Evolutionary conservation across 2,797 vertebrate species (phyloP), one percentile per base, ranked within the genome.

Genomic region (Lutjanus argentimaculatus): DNA sequence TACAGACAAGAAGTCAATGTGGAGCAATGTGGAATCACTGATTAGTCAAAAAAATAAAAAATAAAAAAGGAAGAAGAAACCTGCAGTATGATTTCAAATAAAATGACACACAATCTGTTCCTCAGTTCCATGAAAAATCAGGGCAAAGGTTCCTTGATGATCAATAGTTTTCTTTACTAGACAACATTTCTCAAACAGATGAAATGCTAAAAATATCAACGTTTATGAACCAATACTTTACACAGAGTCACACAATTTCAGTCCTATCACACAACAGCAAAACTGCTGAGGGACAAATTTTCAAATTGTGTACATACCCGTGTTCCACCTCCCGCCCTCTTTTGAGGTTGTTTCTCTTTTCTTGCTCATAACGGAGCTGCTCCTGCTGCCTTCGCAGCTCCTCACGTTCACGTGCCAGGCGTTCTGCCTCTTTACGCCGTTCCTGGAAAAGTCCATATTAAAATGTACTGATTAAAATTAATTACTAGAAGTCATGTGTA

Each of bases 351-450:
- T 98, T 99, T 79, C 98, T 96, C 90, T 99, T 99, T 55, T 99
- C 98, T 85, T 99, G 99, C 64, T 99, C 99, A 0, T 97, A 99
- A 0, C 98, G 98, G 15, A 99, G 97, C 63, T 99, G 98, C 82
- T 99, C 98, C 85, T 99, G 99, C 49, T 99, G 98, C 21, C 98
- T 92, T 59, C 98, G 95, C 6, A 99, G 96, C n/a, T 98, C 98
- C 87, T 99, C 99, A 2, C 99, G 95, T 74, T 99, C 98, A 0
- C 98, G 96, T 6, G 96, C 97, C 80, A 99, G 96, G n/a, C 98
- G 97, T 59, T 99, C 98, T 0, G 98, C 98, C 91, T 99, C 98
- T 89, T 99, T 99, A 2, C 98, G 97, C 0, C 98, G 96, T 67
- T 99, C 99, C 99, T 94, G 70, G 30, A 71, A 64, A 21, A 79